Conservation (phyloP, 2,888 invertebrate species). For the Trissolcus brochymenae region DNA sequence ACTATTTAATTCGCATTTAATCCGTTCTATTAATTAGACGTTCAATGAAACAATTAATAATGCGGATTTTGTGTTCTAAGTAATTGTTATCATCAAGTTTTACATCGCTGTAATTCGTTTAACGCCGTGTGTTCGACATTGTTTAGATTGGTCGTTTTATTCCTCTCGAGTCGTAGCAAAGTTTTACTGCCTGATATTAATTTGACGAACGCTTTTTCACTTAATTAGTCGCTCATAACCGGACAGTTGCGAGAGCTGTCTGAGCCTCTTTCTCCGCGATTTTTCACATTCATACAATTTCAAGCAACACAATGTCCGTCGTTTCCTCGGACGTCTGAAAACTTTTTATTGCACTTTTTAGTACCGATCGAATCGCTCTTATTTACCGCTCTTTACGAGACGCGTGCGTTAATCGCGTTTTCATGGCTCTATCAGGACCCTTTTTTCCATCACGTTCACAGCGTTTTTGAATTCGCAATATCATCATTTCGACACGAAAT, state of each 20-base stretch:
- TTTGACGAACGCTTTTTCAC: conserved; percentile 8
- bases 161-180: conserved; percentile 2
- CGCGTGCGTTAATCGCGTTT: background rate
- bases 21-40: background rate
- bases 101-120: conserved; percentile 24
- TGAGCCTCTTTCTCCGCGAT: background rate
- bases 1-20: too few relatives aligned
- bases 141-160: conserved; percentile 25
- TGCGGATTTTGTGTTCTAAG: conserved; percentile 4
- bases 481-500: too few relatives aligned
- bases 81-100: conserved; percentile 17
- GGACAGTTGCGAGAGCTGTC: background rate
- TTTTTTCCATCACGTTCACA: too few relatives aligned
- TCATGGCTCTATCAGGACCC: too few relatives aligned
- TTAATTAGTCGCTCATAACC: conserved; percentile 5
- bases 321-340: background rate
- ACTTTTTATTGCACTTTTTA: conserved; percentile 2
- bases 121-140: conserved; percentile 2
- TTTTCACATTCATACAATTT: conserved; percentile 1
- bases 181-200: conserved; percentile 10
- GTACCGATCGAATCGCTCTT: background rate
- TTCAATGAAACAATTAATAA: background rate
- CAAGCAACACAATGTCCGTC: background rate
- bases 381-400: conserved; percentile 1
- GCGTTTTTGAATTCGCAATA: too few relatives aligned